Conservation (phyloP, 2,888 invertebrate genomes). For the Entomobrya proxima region DNA sequence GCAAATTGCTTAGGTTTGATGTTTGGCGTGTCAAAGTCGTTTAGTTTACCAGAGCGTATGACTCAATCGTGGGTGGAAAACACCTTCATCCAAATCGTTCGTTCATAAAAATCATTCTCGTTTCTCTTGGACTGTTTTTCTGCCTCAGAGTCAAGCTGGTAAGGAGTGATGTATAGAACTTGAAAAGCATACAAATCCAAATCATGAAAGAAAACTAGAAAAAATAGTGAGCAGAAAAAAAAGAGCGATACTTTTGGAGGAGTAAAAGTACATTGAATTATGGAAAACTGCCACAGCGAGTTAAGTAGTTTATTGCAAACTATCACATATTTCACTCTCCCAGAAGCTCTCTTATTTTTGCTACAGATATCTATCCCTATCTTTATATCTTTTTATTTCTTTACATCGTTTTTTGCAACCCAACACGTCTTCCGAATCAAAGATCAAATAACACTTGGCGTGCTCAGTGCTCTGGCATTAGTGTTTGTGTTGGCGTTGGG, state of each 20-base stretch:
- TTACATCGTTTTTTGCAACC: background rate
- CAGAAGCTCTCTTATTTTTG: background rate
- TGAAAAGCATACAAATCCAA: background rate
- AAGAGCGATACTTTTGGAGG: too few species aligned
- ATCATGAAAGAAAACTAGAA: background rate
- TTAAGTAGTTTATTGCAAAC: background rate
- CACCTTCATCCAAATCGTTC: conserved; percentile 15
- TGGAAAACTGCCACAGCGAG: background rate
- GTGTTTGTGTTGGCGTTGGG: background rate
- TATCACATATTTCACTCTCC: background rate
- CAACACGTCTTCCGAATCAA: background rate
- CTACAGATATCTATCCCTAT: background rate
- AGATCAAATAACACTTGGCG: background rate
- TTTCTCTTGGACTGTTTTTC: background rate
- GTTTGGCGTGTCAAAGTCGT: background rate
- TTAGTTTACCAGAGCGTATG: background rate
- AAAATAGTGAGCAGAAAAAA: background rate
- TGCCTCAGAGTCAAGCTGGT: background rate
- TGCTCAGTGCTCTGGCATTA: background rate
- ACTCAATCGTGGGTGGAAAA: conserved; percentile 15
- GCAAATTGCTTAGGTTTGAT: too few species aligned
- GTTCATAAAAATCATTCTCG: conserved; percentile 12
- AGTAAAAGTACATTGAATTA: background rate
- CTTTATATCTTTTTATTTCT: background rate
- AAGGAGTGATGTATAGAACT: background rate